Evolutionary conservation across 2,113 vertebrate species (phyloP), one percentile per base, ranked within the genome.

Genomic region (Montifringilla adamsi): DNA sequence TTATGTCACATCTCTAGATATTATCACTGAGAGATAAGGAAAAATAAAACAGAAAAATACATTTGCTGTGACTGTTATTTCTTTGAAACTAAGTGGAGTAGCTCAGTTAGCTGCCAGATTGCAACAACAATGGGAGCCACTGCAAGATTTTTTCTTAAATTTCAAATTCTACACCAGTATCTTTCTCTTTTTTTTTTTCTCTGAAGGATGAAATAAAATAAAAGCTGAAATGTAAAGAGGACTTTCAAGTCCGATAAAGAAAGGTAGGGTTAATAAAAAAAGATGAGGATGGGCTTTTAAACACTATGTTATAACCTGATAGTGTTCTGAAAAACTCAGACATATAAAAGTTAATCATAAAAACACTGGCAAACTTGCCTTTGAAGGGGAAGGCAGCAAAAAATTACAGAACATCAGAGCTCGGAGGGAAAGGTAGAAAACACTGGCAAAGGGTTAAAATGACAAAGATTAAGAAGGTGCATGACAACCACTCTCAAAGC

Each of bases 401-500:
- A 95, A 94, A 78, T 46, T 82, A 68, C 44, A 88, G 76, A 94
- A 82, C 37, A 92, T 84, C 69, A 94, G 90, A 85, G 87, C 81
- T 94, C 0, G 0, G 46, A 94, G 76, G 46, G 58, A 93, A 95
- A 87, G 62, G 64, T 31, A 94, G 92, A 90, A 92, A 92, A 78
- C 84, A 91, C 4, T 86, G 84, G 77, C 80, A 91, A 96, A 93
- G 75, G 87, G 93, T 93, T 94, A 93, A 94, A 95, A 88, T 67
- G 52, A 85, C 93, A 59, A 94, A 93, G 94, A 90, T 90, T 94
- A 94, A 96, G 93, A 93, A 96, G 92, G 84, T 91, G 95, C 77
- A 83, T 93, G 95, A 94, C 91, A 96, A 89, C 66, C 49, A 59
- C 90, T 85, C 93, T 95, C 87, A 95, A 96, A 97, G 88, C 92